Base-by-base conservation (phyloP, 2,113 vertebrate species). In the Azemiops feae region DNA sequence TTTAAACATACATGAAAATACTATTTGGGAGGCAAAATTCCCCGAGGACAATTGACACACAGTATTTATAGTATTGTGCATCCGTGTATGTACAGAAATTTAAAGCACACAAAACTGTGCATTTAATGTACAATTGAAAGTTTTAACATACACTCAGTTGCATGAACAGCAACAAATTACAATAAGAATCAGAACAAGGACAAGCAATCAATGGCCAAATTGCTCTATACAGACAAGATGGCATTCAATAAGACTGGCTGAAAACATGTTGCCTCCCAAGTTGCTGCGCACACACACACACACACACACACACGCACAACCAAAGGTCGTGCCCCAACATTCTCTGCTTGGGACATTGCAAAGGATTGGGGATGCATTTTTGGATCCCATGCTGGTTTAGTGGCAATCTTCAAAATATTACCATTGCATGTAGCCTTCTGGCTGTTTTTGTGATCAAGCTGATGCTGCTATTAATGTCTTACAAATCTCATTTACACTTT, bases 21-120 rank as follows among this genome's bases (percentile, higher is more conserved):
- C 92, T 93, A 94, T 97, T 95, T 91, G 74, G 92, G 92, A 87
- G 97, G 96, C 97, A 90, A 96, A 97, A 95, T 97, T 95, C 94
- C 95, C 94, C 97, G 95, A 96, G 96, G 94, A 97, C 95, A 94
- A 94, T 97, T 94, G 96, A 96, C 96, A 96, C 74, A 96, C 74
- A 96, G 89, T 95, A 94, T 93, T 97, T 93, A 81, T 43, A 81
- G 34, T 81, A 93, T 96, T 95, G 96, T 96, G 96, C 93, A 93
- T 96, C 45, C 87, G 92, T 93, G 91, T 97, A 97, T 96, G 97
- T 98, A 97, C 97, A 98, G 95, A 97, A 91, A 94, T 96, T 95
- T 96, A 97, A 97, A 97, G 97, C 97, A 98, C 97, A 97, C 97
- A 97, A 97, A 98, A 98, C 97, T 98, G 97, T 98, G 97, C 97